phyloP scores from a whole-genome alignment of 2,113 vertebrate genomes.

The Nibea coibor region DNA sequence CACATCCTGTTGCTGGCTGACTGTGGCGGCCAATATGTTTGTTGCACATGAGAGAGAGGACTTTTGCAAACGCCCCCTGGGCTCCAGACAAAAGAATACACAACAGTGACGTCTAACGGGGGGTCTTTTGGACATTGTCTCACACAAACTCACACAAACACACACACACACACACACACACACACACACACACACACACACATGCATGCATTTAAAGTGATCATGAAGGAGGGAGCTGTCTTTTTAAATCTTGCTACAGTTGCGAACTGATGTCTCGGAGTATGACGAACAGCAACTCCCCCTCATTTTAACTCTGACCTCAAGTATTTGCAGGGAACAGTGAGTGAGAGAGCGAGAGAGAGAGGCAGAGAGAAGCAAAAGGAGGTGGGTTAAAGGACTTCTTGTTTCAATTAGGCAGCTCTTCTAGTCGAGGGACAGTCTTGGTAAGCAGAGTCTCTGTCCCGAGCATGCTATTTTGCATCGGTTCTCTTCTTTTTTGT shows the following conservation, averaged over 20 bases:
- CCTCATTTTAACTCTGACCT: slow-evolving; percentile 68
- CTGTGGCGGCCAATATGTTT: slow-evolving; percentile 85
- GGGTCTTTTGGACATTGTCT: slow-evolving; percentile 63
- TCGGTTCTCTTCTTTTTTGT: slow-evolving; percentile 11
- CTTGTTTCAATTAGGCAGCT: slow-evolving; percentile 53
- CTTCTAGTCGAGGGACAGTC: slow-evolving; percentile 30
- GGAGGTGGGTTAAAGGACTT: slow-evolving; percentile 58
- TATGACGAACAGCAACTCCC: slow-evolving; percentile 55
- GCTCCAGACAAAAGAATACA: slow-evolving; percentile 79
- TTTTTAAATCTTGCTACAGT: slow-evolving; percentile 38
- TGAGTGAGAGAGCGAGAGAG: slow-evolving; percentile 20
- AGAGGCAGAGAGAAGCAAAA: slow-evolving; percentile 47
- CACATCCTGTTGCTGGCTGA: slow-evolving; percentile 94
- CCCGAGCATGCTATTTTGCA: slow-evolving; percentile 34
- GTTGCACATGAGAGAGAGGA: slow-evolving; percentile 81
- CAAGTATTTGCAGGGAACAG: slow-evolving; percentile 56
- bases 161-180: slow-evolving; percentile 48
- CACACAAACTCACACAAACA: slow-evolving; percentile 49
- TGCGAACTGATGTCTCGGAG: slow-evolving; percentile 40
- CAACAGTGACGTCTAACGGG: slow-evolving; percentile 73
- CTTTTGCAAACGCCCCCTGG: slow-evolving; percentile 74
- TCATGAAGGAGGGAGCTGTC: slow-evolving; percentile 52
- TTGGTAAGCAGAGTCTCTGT: slow-evolving; percentile 22
- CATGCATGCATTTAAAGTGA: slow-evolving; percentile 62
- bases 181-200: slow-evolving; percentile 48